phyloP scores from a whole-genome alignment of 37 sponge, comb jelly and placozoan species.

The Aplysina aerophoba region DNA sequence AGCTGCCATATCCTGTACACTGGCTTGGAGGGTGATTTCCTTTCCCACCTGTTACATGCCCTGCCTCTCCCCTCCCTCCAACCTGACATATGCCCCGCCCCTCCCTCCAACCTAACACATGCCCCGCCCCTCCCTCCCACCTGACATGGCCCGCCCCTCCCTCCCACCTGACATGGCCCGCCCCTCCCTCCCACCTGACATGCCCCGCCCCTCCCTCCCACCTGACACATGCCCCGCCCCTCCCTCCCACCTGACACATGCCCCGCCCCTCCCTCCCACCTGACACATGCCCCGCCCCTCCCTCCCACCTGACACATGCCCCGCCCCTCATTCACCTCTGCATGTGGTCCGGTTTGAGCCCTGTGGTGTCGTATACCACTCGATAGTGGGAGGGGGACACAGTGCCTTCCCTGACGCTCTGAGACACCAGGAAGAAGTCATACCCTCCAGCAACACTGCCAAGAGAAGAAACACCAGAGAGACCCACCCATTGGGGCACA shows the following conservation, averaged over 20 bases:
- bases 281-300: too few species aligned
- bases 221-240: too few species aligned
- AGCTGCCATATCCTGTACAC: too few species aligned
- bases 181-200: too few species aligned
- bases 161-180: background rate
- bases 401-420: slow-evolving; percentile 91
- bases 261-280: background rate
- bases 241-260: slow-evolving; percentile 71
- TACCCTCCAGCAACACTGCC: slow-evolving; percentile 47
- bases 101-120: too few species aligned
- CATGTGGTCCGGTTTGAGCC: slow-evolving; percentile 92
- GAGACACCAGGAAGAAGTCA: slow-evolving; percentile 95
- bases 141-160: too few species aligned
- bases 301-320: slow-evolving; percentile 42
- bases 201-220: background rate
- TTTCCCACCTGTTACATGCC: too few species aligned
- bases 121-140: too few species aligned
- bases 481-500: background rate
- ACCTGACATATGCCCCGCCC: too few species aligned
- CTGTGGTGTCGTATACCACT: slow-evolving; percentile 79
- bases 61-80: too few species aligned
- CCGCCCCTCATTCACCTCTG: slow-evolving; percentile 46
- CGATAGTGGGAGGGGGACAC: slow-evolving; percentile 95
- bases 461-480: too few species aligned
- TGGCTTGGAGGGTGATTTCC: slow-evolving; percentile 39